These are phyloP conservation scores for Oreotrochilus melanogaster DNA, from an alignment of 2,113 vertebrate species.

Conservation along the genomic window DNA sequence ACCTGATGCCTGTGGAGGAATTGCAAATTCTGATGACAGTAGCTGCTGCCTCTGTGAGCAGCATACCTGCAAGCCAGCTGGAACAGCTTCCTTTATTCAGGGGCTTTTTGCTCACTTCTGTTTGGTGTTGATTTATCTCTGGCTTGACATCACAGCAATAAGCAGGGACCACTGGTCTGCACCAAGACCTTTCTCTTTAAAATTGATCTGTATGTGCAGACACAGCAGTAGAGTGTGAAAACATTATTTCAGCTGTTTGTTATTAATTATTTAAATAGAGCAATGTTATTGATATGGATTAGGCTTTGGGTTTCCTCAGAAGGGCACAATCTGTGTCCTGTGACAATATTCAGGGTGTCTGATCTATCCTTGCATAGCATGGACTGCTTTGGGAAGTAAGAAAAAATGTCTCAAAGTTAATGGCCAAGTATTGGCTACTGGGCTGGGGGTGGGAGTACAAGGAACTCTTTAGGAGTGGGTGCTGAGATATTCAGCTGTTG, in stretches of 20 bases:
- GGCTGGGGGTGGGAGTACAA: neutral
- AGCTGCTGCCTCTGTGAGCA: neutral
- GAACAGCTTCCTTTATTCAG: neutral
- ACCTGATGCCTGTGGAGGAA: neutral
- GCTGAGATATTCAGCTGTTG: neutral
- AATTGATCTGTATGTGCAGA: neutral
- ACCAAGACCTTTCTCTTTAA: neutral
- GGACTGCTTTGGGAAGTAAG: neutral
- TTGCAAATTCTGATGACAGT: neutral
- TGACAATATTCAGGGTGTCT: neutral
- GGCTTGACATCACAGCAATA: neutral
- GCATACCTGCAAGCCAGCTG: neutral
- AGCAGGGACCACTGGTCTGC: neutral
- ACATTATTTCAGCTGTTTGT: neutral
- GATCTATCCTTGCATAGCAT: fast-evolving
- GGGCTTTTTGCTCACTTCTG: fast-evolving
- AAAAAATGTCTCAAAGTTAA: neutral
- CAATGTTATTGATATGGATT: neutral
- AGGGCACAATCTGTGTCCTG: neutral
- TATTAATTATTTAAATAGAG: neutral
- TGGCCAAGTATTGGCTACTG: neutral
- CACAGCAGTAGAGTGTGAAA: neutral
- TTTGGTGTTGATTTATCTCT: neutral
- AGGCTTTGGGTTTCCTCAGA: neutral
- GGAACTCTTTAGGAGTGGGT: neutral